Percentiles rank a stretch among this genome's conserved stretches.
Evolutionary conservation across 2,888 invertebrate species (phyloP).

Genomic region (Lymantria dispar): DNA sequence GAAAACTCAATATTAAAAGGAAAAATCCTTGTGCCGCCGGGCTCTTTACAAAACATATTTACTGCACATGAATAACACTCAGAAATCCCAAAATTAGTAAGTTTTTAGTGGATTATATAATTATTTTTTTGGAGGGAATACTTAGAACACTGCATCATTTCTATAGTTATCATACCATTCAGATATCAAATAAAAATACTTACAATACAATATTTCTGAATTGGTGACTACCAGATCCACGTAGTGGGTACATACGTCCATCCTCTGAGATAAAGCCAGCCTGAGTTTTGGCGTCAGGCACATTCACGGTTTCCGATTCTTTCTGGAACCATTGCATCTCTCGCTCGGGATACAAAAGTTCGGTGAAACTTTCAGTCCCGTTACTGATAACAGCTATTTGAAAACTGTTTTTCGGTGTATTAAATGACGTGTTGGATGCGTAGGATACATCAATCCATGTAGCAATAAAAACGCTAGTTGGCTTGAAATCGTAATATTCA

Average conservation of each 20-base stretch:
- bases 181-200: too few relatives aligned
- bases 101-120: too few relatives aligned
- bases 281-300: constrained; percentile 95
- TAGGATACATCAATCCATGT: constrained; percentile 96
- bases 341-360: constrained; percentile 92
- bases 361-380: constrained; percentile 91
- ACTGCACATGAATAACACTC: too few relatives aligned
- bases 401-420: constrained; percentile 89
- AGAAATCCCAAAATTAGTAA: too few relatives aligned
- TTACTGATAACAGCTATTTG: constrained; percentile 87
- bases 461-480: constrained; percentile 90
- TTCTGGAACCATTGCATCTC: constrained; percentile 97
- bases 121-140: too few relatives aligned
- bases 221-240: constrained; percentile 96
- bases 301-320: constrained; percentile 86
- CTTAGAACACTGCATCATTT: too few relatives aligned
- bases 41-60: too few relatives aligned
- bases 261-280: constrained; percentile 95
- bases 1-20: too few relatives aligned
- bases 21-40: too few relatives aligned
- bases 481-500: constrained; percentile 87
- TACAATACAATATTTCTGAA: constrained; percentile 90
- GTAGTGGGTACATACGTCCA: constrained; percentile 87
- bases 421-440: constrained; percentile 85
- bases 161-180: too few relatives aligned